Evolutionary conservation across 2,797 vertebrate genomes (phyloP).

Genomic region (Naso thynnoides): DNA sequence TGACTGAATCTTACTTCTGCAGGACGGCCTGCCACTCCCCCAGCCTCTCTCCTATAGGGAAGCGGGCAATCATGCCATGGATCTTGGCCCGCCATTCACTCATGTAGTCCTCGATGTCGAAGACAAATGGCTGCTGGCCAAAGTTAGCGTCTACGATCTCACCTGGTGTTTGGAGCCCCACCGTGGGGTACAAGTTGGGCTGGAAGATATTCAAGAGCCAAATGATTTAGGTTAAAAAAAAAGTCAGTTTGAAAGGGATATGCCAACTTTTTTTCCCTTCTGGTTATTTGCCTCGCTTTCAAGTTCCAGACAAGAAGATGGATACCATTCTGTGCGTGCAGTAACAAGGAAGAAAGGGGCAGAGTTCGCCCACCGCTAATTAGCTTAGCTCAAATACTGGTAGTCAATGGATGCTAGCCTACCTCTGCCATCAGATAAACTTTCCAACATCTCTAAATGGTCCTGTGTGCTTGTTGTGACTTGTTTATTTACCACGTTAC

Average conservation of each 20-base stretch:
- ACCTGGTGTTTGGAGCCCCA: constrained; percentile 97
- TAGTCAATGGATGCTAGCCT: too few species aligned
- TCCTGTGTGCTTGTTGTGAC: too few species aligned
- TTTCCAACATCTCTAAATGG: too few species aligned
- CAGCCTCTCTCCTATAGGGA: constrained; percentile 95
- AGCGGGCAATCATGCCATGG: constrained; percentile 94
- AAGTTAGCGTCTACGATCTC: constrained; percentile 99
- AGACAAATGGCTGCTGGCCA: constrained; percentile 98
- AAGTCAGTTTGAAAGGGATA: neutral
- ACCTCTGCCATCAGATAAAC: too few species aligned
- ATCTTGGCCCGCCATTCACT: constrained; percentile 97
- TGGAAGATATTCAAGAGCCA: constrained; percentile 64
- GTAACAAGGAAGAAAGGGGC: too few species aligned
- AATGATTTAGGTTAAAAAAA: neutral
- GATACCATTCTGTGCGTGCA: too few species aligned
- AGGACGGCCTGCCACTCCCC: constrained; percentile 98
- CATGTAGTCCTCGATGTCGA: constrained; percentile 99
- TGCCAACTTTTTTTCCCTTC: too few species aligned
- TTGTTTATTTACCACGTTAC: too few species aligned
- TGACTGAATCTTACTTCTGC: constrained; percentile 89
- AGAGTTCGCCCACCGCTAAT: too few species aligned
- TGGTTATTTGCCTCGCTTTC: too few species aligned
- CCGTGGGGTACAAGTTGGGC: constrained; percentile 97
- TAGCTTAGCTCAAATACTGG: too few species aligned
- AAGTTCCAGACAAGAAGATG: too few species aligned